These are phyloP conservation scores for Papilio demoleus DNA, from an alignment of 2,888 invertebrate species.

Conservation along the genomic window DNA sequence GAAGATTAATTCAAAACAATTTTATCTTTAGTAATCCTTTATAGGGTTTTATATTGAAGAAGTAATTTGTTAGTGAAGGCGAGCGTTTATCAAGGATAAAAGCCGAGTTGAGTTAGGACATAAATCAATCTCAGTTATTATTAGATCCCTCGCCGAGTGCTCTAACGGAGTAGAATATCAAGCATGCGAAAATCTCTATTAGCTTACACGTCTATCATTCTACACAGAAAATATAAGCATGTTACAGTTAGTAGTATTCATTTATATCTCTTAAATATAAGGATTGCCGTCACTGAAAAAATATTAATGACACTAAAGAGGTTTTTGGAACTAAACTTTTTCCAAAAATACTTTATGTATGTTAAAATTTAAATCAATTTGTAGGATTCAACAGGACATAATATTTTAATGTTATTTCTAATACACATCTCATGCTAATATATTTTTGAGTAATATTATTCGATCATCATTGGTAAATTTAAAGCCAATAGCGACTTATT, in stretches of 20 bases:
- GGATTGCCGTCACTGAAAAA: no score
- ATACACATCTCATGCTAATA: no score
- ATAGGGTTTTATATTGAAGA: not conserved
- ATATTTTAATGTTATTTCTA: no score
- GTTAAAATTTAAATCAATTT: no score
- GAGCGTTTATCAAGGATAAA: constrained; percentile 30
- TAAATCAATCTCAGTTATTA: constrained; percentile 35
- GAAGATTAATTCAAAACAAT: constrained; percentile 2
- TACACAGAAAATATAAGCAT: not conserved
- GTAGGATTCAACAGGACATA: no score
- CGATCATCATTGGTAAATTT: no score
- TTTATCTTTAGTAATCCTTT: constrained; percentile 2
- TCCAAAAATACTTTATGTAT: no score
- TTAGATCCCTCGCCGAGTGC: constrained; percentile 30
- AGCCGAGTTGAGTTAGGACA: constrained; percentile 31
- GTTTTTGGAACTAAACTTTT: no score
- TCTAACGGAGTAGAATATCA: constrained; percentile 27
- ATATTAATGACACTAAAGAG: no score
- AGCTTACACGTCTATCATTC: not conserved
- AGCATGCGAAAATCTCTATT: constrained; percentile 23
- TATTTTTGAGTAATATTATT: no score
- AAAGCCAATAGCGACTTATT: no score
- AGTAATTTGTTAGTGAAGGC: constrained; percentile 28
- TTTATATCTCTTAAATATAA: not conserved
- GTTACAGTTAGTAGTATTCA: not conserved